A percentile compares a stretch with the other conserved stretches of the same genome.
Evolutionary conservation across 2,888 invertebrate species (phyloP).

Genomic region (Mechanitis messenoides): DNA sequence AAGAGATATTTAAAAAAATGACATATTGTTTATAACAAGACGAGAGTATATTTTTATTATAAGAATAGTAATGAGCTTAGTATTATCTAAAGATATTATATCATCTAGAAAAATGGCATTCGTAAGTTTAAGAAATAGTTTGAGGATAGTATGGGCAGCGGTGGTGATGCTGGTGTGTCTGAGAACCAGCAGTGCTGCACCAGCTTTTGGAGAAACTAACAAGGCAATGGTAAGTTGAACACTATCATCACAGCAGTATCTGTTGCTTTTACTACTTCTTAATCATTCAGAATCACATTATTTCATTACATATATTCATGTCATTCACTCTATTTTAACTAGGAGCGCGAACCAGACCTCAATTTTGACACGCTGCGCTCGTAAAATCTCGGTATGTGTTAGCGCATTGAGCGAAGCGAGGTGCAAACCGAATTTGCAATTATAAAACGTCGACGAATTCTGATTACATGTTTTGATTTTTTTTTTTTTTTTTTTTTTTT

Average conservation of each 20-base stretch:
- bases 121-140: constrained; percentile 50
- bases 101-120: constrained; percentile 54
- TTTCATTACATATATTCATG: background rate
- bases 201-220: constrained; percentile 60
- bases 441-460: too few relatives aligned
- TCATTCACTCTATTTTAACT: too few relatives aligned
- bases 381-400: too few relatives aligned
- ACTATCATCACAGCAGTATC: background rate
- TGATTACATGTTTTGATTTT: too few relatives aligned
- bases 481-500: too few relatives aligned
- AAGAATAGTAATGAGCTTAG: constrained; percentile 55
- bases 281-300: background rate
- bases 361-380: too few relatives aligned
- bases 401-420: too few relatives aligned
- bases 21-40: constrained; percentile 44
- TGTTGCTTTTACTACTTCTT: background rate
- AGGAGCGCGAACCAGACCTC: too few relatives aligned
- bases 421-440: too few relatives aligned
- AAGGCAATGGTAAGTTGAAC: constrained; percentile 64
- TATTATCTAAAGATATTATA: constrained; percentile 39
- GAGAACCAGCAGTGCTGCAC: constrained; percentile 61
- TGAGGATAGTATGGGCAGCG: constrained; percentile 57
- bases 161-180: constrained; percentile 48
- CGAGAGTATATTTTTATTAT: constrained; percentile 46
- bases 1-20: constrained; percentile 47